These are phyloP conservation scores for Nemurella pictetii DNA, from an alignment of 2,888 invertebrate species.

Conservation along the genomic window DNA sequence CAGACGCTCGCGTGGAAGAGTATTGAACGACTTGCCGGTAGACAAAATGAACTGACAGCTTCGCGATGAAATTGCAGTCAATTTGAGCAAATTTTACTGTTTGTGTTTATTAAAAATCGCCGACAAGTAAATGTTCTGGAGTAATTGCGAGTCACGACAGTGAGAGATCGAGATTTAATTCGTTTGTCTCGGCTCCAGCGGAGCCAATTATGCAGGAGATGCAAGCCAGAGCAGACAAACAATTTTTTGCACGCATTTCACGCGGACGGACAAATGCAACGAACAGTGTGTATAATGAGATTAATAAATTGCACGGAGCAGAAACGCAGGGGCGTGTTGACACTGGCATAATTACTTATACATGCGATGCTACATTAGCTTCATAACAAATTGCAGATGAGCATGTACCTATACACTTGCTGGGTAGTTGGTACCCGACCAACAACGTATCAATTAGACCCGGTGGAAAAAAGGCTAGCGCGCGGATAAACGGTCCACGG, in stretches of 20 bases:
- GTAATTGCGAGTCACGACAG: neutral
- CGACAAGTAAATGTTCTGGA: neutral
- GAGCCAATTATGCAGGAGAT: neutral
- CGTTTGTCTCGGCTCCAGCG: neutral
- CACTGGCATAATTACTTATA: neutral
- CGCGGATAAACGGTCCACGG: too few species aligned
- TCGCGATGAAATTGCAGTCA: neutral
- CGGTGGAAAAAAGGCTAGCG: neutral
- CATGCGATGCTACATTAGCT: neutral
- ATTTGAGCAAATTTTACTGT: neutral
- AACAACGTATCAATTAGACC: neutral
- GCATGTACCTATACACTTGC: neutral
- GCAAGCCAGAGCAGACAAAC: neutral
- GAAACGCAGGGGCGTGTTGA: neutral
- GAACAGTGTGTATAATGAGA: neutral
- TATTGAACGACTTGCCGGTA: neutral
- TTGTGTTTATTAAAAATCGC: neutral
- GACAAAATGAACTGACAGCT: neutral
- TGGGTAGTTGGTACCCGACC: neutral
- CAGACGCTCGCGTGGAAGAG: neutral
- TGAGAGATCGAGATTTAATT: neutral
- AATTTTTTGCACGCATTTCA: neutral
- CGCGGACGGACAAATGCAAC: neutral
- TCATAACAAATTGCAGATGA: constrained; percentile 4
- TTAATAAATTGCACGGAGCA: neutral